Evolutionary conservation across 2,888 invertebrate genomes (phyloP).

Genomic region (Polymixis flavicincta): DNA sequence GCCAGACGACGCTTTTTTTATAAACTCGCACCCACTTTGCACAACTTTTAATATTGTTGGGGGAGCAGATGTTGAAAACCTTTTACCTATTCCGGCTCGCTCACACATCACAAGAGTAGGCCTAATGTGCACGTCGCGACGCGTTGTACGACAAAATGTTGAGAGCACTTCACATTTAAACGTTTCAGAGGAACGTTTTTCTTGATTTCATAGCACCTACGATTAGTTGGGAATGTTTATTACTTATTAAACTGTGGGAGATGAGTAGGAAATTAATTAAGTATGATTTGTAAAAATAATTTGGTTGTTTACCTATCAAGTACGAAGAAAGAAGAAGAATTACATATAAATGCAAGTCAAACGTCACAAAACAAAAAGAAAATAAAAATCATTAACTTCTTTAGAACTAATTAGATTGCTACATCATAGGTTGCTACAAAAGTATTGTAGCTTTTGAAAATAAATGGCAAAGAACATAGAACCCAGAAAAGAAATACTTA

Average conservation of each 20-base stretch:
- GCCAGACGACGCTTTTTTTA: slow-evolving; percentile 76
- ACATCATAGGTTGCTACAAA: no score
- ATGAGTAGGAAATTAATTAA: no score
- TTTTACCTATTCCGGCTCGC: slow-evolving; percentile 78
- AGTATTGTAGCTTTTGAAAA: neutral
- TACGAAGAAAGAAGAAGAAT: no score
- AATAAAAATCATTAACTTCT: no score
- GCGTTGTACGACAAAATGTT: slow-evolving; percentile 73
- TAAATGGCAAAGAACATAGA: neutral
- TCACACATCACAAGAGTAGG: slow-evolving; percentile 76
- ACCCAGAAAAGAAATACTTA: neutral
- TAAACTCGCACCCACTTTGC: slow-evolving; percentile 80
- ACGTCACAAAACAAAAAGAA: no score
- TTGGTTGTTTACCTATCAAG: no score
- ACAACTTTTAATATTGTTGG: slow-evolving; percentile 85
- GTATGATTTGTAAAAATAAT: no score
- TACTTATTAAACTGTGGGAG: no score
- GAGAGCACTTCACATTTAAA: slow-evolving; percentile 75
- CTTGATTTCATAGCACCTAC: slow-evolving; percentile 70
- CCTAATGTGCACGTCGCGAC: slow-evolving; percentile 73
- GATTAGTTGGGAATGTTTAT: slow-evolving; percentile 32
- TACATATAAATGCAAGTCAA: no score
- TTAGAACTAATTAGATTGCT: no score
- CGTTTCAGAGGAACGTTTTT: slow-evolving; percentile 74
- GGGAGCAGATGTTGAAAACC: slow-evolving; percentile 86